These are phyloP conservation scores for Oncorhynchus clarkii DNA, from an alignment of 2,113 vertebrate genomes.

Conservation along the genomic window DNA sequence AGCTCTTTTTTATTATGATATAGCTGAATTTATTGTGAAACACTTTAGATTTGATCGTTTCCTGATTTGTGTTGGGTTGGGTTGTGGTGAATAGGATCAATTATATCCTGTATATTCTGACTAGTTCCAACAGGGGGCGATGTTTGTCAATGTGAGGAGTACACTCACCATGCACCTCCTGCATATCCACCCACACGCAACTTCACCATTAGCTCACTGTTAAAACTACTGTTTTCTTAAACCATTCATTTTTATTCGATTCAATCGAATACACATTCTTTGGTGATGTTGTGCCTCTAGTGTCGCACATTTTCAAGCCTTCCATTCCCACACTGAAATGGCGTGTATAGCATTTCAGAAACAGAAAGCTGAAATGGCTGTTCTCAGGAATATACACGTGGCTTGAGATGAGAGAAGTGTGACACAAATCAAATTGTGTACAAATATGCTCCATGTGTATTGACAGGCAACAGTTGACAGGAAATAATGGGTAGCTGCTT, in stretches of 20 bases:
- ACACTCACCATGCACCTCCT: constrained; percentile 38
- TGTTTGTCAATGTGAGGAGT: constrained; percentile 68
- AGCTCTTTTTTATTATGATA: too few relatives aligned
- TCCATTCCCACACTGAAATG: constrained; percentile 30
- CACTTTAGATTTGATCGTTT: too few relatives aligned
- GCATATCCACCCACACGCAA: constrained; percentile 53
- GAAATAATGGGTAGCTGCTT: constrained; percentile 49
- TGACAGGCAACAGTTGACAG: constrained; percentile 31
- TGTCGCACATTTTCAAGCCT: constrained; percentile 39
- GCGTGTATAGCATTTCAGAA: constrained; percentile 12
- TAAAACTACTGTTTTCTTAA: constrained; percentile 62
- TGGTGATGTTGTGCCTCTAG: constrained; percentile 15
- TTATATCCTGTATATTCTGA: constrained; percentile 17
- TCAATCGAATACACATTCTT: constrained; percentile 57
- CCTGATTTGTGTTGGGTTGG: neutral
- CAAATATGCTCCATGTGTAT: constrained; percentile 43
- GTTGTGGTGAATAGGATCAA: constrained; percentile 12
- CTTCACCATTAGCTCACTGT: constrained; percentile 65
- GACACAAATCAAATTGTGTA: constrained; percentile 46
- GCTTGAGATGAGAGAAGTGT: constrained; percentile 17
- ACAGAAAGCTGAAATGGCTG: constrained; percentile 49
- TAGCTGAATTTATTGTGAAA: too few relatives aligned
- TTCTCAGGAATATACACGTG: constrained; percentile 6
- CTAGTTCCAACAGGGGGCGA: constrained; percentile 75
- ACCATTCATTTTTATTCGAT: constrained; percentile 58